Evolutionary conservation across 2,888 invertebrate genomes (phyloP).

Genomic region (Scelioninae gen. 1): DNA sequence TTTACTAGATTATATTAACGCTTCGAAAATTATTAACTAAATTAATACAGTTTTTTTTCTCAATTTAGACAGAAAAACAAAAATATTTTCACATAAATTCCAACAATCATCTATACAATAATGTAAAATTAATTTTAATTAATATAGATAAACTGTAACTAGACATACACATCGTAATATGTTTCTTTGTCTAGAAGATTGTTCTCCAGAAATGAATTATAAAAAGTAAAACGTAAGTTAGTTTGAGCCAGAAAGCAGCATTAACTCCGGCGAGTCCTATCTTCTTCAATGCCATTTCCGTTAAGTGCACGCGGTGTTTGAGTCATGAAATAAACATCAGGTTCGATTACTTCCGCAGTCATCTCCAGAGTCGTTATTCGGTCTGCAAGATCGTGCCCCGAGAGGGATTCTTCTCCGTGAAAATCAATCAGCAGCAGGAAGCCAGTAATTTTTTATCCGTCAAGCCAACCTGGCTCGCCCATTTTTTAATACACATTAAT

Average conservation of each 20-base stretch:
- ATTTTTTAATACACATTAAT: constrained; percentile 64
- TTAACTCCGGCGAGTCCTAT: constrained; percentile 53
- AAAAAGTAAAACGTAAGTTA: constrained; percentile 30
- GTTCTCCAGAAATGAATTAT: neutral
- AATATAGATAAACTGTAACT: no score
- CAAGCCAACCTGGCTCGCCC: constrained; percentile 61
- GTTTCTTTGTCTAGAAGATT: neutral
- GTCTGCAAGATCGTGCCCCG: constrained; percentile 71
- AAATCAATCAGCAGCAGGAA: constrained; percentile 82
- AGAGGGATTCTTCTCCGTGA: constrained; percentile 76
- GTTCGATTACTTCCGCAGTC: constrained; percentile 75
- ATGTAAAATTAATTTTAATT: no score
- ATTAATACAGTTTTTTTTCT: no score
- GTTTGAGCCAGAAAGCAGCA: constrained; percentile 42
- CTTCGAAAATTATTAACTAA: no score
- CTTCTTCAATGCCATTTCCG: constrained; percentile 67
- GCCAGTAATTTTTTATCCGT: constrained; percentile 78
- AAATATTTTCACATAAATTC: no score
- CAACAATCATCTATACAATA: no score
- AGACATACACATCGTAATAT: no score
- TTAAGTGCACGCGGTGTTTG: constrained; percentile 71
- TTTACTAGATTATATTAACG: no score
- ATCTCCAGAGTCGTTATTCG: constrained; percentile 76
- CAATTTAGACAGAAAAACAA: no score
- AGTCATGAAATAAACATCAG: constrained; percentile 77